These are phyloP conservation scores for Stylophora pistillata DNA, from an alignment of 64 coral and sea anemone genomes.

Conservation along the genomic window DNA sequence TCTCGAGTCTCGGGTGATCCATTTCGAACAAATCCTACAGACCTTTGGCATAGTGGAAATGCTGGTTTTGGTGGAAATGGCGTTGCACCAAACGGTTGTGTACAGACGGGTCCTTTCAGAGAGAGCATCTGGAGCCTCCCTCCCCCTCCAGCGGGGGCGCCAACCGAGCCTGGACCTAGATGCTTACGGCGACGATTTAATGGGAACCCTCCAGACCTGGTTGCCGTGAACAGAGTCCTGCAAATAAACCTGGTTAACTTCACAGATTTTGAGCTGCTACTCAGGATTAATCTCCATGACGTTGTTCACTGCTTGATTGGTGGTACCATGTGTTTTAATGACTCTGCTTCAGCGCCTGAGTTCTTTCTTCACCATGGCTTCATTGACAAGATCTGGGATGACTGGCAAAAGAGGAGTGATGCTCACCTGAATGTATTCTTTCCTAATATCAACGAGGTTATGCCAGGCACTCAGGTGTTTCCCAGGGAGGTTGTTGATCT, in stretches of 20 bases:
- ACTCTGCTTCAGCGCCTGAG: constrained; percentile 51
- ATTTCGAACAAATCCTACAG: neutral
- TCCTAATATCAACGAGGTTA: neutral
- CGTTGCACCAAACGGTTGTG: neutral
- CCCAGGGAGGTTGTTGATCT: neutral
- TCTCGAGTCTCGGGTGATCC: constrained; percentile 9
- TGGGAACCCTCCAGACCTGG: neutral
- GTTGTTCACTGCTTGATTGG: constrained; percentile 36
- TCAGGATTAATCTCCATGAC: neutral
- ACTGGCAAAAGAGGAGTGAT: constrained; percentile 39
- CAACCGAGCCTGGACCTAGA: neutral
- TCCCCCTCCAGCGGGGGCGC: neutral
- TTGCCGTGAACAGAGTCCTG: neutral
- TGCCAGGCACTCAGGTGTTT: neutral
- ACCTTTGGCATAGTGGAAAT: constrained; percentile 31
- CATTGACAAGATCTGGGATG: constrained; percentile 55
- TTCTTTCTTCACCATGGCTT: constrained; percentile 60
- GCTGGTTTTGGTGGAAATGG: constrained; percentile 60
- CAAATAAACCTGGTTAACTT: neutral
- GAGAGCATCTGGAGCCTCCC: constrained; percentile 4
- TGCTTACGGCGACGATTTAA: constrained; percentile 42
- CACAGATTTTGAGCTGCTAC: neutral
- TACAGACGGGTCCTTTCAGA: constrained; percentile 53
- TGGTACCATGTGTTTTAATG: constrained; percentile 36
- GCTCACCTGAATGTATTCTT: neutral